phyloP scores from a whole-genome alignment of 2,113 vertebrate genomes.

The Pogonocichla stellata region DNA sequence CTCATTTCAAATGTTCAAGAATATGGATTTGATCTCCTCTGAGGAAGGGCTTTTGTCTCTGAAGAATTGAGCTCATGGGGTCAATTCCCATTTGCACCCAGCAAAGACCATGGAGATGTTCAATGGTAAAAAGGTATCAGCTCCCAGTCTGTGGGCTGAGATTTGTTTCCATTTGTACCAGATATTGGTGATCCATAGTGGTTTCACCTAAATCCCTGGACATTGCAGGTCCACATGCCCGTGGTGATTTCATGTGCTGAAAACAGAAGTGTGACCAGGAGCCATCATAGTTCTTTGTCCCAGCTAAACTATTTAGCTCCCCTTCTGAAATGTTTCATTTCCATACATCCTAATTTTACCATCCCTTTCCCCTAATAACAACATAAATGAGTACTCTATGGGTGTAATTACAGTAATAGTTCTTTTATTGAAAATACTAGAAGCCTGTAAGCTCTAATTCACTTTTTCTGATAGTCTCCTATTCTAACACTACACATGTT shows the following conservation, averaged over 20 bases:
- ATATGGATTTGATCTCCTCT: background rate
- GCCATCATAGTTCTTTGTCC: background rate
- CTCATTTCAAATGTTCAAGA: background rate
- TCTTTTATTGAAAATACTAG: conserved; percentile 24
- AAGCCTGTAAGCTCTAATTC: conserved; percentile 45
- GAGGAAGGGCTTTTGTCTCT: background rate
- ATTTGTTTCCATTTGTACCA: background rate
- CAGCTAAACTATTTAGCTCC: background rate
- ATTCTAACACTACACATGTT: conserved; percentile 9
- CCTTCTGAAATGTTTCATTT: background rate
- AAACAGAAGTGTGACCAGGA: background rate
- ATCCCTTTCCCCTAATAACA: background rate
- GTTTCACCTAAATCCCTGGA: background rate
- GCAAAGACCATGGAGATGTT: background rate
- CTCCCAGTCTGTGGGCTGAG: background rate
- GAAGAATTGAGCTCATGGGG: fast-evolving
- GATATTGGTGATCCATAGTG: background rate
- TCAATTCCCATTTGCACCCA: background rate
- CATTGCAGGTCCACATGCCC: background rate
- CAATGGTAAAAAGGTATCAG: background rate
- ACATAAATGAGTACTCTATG: background rate
- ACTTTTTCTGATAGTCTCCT: conserved; percentile 3
- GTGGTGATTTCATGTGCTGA: fast-evolving
- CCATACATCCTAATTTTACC: background rate
- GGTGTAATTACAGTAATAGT: background rate